Conservation (phyloP, 2,113 vertebrate genomes). For the Procavia capensis region DNA sequence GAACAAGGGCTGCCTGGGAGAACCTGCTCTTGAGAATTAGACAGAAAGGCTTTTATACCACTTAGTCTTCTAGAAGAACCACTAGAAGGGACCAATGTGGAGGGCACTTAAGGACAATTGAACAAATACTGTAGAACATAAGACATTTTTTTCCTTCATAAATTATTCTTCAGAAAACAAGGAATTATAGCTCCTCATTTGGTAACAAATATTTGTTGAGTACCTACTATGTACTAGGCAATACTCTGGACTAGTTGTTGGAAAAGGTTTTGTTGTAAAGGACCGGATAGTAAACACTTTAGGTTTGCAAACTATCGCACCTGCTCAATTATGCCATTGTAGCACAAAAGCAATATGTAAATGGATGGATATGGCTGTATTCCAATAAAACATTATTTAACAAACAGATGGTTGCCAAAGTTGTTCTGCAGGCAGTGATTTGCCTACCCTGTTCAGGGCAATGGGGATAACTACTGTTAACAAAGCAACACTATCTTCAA, state of each 20-base stretch:
- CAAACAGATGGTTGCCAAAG: not conserved
- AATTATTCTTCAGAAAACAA: slow-evolving; percentile 16
- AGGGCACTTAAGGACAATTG: slow-evolving; percentile 35
- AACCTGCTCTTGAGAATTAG: slow-evolving; percentile 46
- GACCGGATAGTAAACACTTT: slow-evolving; percentile 2
- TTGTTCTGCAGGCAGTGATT: not conserved
- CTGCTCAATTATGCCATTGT: not conserved
- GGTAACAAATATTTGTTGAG: not conserved
- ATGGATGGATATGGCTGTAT: not conserved
- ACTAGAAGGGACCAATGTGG: slow-evolving; percentile 35
- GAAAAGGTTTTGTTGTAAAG: not conserved
- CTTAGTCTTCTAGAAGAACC: slow-evolving; percentile 59
- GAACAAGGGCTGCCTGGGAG: slow-evolving; percentile 53
- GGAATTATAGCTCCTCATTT: not conserved
- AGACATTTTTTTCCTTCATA: slow-evolving; percentile 2
- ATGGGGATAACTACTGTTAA: not conserved
- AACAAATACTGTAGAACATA: not conserved
- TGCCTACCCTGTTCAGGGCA: not conserved
- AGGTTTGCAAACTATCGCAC: not conserved
- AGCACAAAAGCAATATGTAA: not conserved
- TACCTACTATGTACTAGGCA: slow-evolving; percentile 11
- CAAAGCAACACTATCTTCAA: not conserved
- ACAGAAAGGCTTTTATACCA: slow-evolving; percentile 44
- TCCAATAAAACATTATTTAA: not conserved
- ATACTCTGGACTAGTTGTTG: not conserved